phyloP scores from a whole-genome alignment of 2,113 vertebrate genomes.

The Nesogale talazaci region DNA sequence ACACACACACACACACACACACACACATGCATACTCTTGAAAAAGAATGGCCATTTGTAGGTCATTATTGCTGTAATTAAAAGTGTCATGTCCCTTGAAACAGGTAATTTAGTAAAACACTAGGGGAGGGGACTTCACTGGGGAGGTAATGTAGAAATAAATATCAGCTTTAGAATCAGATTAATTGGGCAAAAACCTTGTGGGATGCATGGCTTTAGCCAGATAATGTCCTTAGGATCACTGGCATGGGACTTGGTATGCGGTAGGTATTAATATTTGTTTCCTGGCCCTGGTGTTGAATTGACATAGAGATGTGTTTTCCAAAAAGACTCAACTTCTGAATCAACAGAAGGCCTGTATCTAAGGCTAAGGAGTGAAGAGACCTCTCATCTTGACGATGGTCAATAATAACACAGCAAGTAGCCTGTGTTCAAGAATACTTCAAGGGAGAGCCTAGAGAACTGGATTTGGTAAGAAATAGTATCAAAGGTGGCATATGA shows the following conservation, averaged over 20 bases:
- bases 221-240: neutral
- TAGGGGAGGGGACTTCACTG: neutral
- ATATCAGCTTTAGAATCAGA: neutral
- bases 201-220: neutral
- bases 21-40: too few relatives aligned
- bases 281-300: neutral
- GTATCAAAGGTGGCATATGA: neutral
- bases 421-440: neutral
- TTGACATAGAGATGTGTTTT: neutral
- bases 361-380: neutral
- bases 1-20: too few relatives aligned
- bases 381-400: neutral
- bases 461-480: neutral
- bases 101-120: slow-evolving; percentile 12
- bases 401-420: neutral
- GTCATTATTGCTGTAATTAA: neutral
- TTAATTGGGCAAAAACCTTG: neutral
- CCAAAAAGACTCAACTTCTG: neutral
- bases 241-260: neutral
- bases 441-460: neutral
- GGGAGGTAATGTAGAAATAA: neutral
- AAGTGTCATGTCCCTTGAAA: slow-evolving; percentile 20
- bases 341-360: neutral
- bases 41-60: too few relatives aligned
- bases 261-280: neutral